phyloP scores from a whole-genome alignment of 2,113 vertebrate genomes.

The Microtus ochrogaster region DNA sequence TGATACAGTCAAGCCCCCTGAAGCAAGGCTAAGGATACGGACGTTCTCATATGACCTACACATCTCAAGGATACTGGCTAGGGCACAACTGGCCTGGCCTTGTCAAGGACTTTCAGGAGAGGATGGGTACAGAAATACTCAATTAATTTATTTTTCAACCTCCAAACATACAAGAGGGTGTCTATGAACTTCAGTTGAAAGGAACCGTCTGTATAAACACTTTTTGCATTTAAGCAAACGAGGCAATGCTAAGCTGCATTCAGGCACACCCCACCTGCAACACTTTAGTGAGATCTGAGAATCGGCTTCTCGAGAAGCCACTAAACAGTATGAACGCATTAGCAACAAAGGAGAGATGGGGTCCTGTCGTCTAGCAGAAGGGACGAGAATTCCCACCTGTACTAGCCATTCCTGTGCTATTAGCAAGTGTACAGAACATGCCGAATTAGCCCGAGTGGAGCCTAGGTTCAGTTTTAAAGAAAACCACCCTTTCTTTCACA shows the following conservation, averaged over 20 bases:
- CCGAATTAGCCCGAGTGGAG: neutral
- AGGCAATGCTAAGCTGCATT: neutral
- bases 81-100: neutral
- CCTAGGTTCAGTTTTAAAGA: neutral
- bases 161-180: neutral
- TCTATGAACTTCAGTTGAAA: constrained; percentile 20
- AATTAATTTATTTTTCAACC: neutral
- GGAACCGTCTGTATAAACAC: neutral
- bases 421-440: neutral
- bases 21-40: neutral
- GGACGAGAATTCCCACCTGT: neutral
- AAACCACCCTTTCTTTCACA: neutral
- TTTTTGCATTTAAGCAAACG: neutral
- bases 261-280: neutral
- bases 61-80: neutral
- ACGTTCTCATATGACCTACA: neutral
- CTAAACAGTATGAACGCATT: fast-evolving
- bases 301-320: neutral
- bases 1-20: neutral
- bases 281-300: neutral
- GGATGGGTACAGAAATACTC: neutral
- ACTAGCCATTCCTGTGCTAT: neutral
- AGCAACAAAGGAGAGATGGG: neutral
- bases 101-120: neutral
- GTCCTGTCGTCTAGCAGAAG: neutral